These are phyloP conservation scores for Pampusana beccarii DNA, from an alignment of 2,113 vertebrate species.

Conservation along the genomic window DNA sequence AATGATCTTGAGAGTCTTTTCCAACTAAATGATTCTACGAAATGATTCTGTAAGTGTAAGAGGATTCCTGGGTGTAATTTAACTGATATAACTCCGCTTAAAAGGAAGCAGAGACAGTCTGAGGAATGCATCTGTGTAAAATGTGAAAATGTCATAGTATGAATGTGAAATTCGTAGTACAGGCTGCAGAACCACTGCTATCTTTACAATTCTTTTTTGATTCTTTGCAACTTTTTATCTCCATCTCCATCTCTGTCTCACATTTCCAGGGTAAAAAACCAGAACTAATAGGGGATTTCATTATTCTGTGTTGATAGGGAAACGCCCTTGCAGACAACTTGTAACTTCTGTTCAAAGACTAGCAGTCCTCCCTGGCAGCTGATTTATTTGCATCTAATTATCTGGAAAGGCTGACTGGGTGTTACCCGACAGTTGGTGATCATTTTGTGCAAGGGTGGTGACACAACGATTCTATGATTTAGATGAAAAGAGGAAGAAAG, in stretches of 20 bases:
- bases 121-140: background rate
- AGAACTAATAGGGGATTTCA: background rate
- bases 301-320: background rate
- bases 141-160: background rate
- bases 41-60: background rate
- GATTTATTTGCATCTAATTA: background rate
- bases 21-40: too few relatives aligned
- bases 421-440: background rate
- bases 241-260: background rate
- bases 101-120: background rate
- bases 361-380: background rate
- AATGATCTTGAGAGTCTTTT: too few relatives aligned
- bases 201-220: background rate
- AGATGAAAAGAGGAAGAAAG: background rate
- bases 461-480: background rate
- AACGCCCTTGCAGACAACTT: background rate
- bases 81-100: background rate
- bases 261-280: background rate
- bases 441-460: background rate
- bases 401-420: background rate
- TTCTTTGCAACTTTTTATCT: background rate
- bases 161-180: background rate
- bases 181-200: background rate
- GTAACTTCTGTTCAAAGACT: background rate
- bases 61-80: background rate